phyloP scores from a whole-genome alignment of 1,140 invertebrate genomes.

The Asobara japonica region DNA sequence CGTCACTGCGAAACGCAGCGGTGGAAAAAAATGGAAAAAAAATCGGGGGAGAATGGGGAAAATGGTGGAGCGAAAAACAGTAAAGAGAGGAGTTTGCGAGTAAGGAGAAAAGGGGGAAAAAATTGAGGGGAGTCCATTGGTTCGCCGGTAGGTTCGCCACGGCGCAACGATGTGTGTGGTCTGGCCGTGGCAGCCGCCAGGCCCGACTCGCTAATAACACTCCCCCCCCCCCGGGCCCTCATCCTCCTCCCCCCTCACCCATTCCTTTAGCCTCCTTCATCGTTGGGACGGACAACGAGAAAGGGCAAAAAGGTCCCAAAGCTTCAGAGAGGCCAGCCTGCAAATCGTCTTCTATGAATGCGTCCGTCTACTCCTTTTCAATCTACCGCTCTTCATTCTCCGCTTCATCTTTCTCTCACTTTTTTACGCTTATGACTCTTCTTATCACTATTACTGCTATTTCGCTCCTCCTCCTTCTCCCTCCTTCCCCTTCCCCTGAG shows the following conservation, averaged over 20 bases:
- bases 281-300: conserved; percentile 37
- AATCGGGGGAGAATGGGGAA: background rate
- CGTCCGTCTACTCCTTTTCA: conserved; percentile 41
- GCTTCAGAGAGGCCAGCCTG: conserved; percentile 49
- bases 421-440: conserved; percentile 12
- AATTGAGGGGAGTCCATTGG: conserved; percentile 26
- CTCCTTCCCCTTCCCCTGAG: background rate
- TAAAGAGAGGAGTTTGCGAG: background rate
- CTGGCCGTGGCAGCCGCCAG: conserved; percentile 58
- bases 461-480: background rate
- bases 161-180: conserved; percentile 61
- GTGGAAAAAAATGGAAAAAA: background rate
- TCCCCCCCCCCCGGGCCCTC: conserved; percentile 42
- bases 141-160: conserved; percentile 26
- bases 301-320: conserved; percentile 53
- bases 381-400: conserved; percentile 2
- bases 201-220: conserved; percentile 61
- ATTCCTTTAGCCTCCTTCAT: conserved; percentile 25
- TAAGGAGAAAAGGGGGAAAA: conserved; percentile 6
- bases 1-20: background rate
- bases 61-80: conserved; percentile 6
- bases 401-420: conserved; percentile 9
- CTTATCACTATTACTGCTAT: conserved; percentile 23
- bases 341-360: conserved; percentile 59
- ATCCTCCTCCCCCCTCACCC: conserved; percentile 27